Evolutionary conservation across 2,888 invertebrate species (phyloP).

Genomic region (Xylota sylvarum): DNA sequence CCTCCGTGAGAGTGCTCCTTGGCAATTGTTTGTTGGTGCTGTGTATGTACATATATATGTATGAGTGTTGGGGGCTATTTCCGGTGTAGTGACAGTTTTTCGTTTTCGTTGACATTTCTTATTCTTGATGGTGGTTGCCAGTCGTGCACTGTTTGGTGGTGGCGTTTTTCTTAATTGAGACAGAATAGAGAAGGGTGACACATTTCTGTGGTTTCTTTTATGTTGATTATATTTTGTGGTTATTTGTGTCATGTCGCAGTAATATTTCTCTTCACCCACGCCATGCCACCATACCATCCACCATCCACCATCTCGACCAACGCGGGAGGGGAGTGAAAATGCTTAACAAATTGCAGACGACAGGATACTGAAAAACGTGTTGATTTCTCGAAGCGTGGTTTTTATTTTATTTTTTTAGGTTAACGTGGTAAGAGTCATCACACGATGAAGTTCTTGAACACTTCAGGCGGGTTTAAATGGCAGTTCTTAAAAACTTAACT

Average conservation of each 20-base stretch:
- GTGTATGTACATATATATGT: background rate
- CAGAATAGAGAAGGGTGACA: constrained; percentile 61
- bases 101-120: constrained; percentile 51
- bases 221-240: constrained; percentile 75
- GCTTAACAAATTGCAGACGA: constrained; percentile 56
- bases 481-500: constrained; percentile 8
- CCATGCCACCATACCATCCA: background rate
- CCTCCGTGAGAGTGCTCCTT: constrained; percentile 19
- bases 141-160: constrained; percentile 18
- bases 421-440: constrained; percentile 36
- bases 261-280: constrained; percentile 56
- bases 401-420: background rate
- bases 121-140: constrained; percentile 17
- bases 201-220: constrained; percentile 71
- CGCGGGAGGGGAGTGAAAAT: background rate
- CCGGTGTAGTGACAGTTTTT: constrained; percentile 64
- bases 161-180: constrained; percentile 72
- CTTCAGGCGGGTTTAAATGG: constrained; percentile 16
- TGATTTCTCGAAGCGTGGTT: constrained; percentile 28
- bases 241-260: constrained; percentile 71
- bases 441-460: constrained; percentile 17
- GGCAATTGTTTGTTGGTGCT: constrained; percentile 24
- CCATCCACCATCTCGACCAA: no score
- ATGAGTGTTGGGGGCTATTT: constrained; percentile 34
- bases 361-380: constrained; percentile 44